Evolutionary conservation across 2,113 vertebrate genomes (phyloP).

Genomic region (Odocoileus hemionus): DNA sequence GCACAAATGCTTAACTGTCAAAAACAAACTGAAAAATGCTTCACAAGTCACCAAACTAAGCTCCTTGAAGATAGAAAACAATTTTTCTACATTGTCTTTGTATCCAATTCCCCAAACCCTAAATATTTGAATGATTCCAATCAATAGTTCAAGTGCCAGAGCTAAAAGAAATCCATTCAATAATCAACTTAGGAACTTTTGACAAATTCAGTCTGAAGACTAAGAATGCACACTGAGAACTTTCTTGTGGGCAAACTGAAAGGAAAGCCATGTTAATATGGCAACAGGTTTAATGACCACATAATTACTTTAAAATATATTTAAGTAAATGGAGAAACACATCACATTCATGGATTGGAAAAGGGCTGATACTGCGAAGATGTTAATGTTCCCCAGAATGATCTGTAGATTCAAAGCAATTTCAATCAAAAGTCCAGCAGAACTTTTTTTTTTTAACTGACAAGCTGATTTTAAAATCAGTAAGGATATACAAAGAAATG

Average conservation of each 20-base stretch:
- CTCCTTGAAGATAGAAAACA: not conserved
- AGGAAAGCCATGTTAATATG: not conserved
- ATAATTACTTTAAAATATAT: not conserved
- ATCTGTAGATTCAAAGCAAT: not conserved
- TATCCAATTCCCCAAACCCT: not conserved
- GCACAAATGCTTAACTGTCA: not conserved
- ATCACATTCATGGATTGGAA: not conserved
- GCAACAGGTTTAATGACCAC: not conserved
- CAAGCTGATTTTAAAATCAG: not conserved
- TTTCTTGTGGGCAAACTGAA: not conserved
- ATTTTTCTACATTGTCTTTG: not conserved
- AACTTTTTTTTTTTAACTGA: not conserved
- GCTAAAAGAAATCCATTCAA: not conserved
- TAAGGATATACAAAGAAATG: not conserved
- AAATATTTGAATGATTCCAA: not conserved
- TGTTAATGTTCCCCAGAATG: not conserved
- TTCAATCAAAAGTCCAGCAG: not conserved
- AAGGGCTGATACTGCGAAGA: not conserved
- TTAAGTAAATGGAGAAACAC: not conserved
- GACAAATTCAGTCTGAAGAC: not conserved
- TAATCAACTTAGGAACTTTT: not conserved
- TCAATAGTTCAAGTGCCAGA: not conserved
- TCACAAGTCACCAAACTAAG: not conserved
- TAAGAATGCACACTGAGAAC: not conserved
- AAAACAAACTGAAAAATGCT: not conserved